Conservation (phyloP, 2,888 invertebrate genomes). For the Ptychoptera contaminata region DNA sequence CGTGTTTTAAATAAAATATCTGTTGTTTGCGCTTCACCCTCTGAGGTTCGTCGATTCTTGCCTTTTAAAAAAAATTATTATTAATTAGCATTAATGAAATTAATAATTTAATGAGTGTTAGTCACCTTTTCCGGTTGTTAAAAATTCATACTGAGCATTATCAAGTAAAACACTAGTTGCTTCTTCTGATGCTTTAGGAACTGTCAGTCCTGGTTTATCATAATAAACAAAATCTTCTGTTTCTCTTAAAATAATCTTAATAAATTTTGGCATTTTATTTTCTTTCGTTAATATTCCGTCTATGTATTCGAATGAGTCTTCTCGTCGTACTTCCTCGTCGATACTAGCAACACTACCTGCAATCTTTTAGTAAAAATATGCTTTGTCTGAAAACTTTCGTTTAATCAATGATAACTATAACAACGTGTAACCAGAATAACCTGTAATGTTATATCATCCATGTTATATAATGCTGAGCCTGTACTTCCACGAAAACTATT, state of each 20-base stretch:
- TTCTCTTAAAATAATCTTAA: slow-evolving; percentile 47
- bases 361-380: not conserved
- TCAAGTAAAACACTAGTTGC: slow-evolving; percentile 40
- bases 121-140: slow-evolving; percentile 50
- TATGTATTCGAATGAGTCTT: not conserved
- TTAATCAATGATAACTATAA: not conserved
- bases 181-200: slow-evolving; percentile 40
- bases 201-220: slow-evolving; percentile 46
- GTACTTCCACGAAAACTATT: not conserved
- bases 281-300: not conserved
- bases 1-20: slow-evolving; percentile 44
- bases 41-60: slow-evolving; percentile 44
- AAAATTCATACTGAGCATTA: slow-evolving; percentile 49
- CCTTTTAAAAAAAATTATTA: slow-evolving; percentile 23
- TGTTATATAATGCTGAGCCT: not conserved
- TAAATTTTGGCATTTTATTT: slow-evolving; percentile 32
- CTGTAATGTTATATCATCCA: not conserved
- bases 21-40: slow-evolving; percentile 55
- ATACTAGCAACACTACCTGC: not conserved
- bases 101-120: not conserved
- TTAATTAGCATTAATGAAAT: not conserved
- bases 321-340: not conserved
- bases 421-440: not conserved
- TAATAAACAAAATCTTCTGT: slow-evolving; percentile 47
- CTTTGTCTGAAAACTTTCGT: not conserved